Evolutionary conservation across 2,888 invertebrate species (phyloP), one percentile per base, ranked within the genome.

Genomic region (Calliphora vomitoria): DNA sequence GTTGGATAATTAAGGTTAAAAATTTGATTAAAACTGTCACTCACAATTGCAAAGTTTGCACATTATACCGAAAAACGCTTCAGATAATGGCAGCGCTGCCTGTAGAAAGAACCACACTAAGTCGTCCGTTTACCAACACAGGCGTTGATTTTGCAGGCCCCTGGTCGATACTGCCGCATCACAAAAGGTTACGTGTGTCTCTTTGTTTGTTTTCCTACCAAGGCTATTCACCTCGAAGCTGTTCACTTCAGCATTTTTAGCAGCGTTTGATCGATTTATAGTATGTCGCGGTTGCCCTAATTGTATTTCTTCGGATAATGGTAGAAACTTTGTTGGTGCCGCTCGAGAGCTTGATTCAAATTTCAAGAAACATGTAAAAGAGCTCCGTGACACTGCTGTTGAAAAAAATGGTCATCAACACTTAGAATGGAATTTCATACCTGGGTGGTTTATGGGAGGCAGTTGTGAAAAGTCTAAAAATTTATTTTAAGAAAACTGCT

Each of bases 321-420:
- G 53, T 5, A n/a, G 53, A 38, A 71, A 69, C 8, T 69, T 69
- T 53, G 50, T 69, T 1, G 69, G 69, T 11, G 69, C 69, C 8
- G 47, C 69, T 8, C 13, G 35, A 4, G 69, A 69, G 8, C 11
- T 69, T 1, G 25, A 50, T 8, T 2, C 8, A 31, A 31, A 31
- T 3, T 69, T 69, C 35, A 18, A 3, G 2, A 25, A 47, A 31
- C 8, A 6, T 15, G 25, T 68, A 20, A 20, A 47, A n/a, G 47
- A 68, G 8, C 47, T 31, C 1, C 13, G 15, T 8, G 18, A 53
- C n/a, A 6, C 35, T 6, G 71, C 35, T 1, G 15, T 31, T 8
- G 53, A 53, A n/a, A 71, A 35, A 20, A 38, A 55, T n/a, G 58
- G 58, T 20, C 58, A 72, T 13, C 53, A 55, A 18, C 20, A 15